Evolutionary conservation across 2,797 vertebrate species (phyloP).

Genomic region (Crocodylus rhombifer): DNA sequence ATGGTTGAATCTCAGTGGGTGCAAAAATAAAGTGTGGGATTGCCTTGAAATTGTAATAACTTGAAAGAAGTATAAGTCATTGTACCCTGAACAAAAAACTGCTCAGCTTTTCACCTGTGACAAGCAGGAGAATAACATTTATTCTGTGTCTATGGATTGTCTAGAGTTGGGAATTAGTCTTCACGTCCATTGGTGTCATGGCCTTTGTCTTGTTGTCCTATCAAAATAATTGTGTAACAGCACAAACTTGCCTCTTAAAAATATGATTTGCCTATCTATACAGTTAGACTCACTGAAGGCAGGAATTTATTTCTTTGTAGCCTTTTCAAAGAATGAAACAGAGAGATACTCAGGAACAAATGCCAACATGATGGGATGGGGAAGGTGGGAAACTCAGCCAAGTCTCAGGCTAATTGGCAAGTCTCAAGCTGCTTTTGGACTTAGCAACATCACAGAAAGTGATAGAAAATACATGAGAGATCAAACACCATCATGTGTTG

Average conservation of each 20-base stretch:
- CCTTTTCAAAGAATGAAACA: neutral
- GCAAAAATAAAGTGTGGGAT: neutral
- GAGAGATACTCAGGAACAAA: neutral
- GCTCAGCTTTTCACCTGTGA: neutral
- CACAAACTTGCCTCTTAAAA: constrained; percentile 30
- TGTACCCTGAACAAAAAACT: neutral
- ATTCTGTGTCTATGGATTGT: neutral
- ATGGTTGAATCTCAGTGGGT: neutral
- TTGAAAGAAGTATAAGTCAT: neutral
- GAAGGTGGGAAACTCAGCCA: constrained; percentile 37
- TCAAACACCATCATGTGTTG: neutral
- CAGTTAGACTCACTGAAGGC: constrained; percentile 28
- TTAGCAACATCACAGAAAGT: neutral
- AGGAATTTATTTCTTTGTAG: constrained; percentile 2
- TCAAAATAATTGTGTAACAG: neutral
- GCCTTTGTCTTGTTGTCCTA: neutral
- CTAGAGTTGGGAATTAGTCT: neutral
- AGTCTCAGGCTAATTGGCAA: constrained; percentile 4
- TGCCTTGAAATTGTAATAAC: neutral
- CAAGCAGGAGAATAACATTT: neutral
- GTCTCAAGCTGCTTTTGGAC: neutral
- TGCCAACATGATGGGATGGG: rapidly evolving
- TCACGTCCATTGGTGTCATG: neutral
- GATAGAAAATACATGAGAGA: neutral
- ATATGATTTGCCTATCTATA: constrained; percentile 47